These are phyloP conservation scores for Coccyzus lansbergi DNA, from an alignment of 2,797 vertebrate species.

Conservation along the genomic window DNA sequence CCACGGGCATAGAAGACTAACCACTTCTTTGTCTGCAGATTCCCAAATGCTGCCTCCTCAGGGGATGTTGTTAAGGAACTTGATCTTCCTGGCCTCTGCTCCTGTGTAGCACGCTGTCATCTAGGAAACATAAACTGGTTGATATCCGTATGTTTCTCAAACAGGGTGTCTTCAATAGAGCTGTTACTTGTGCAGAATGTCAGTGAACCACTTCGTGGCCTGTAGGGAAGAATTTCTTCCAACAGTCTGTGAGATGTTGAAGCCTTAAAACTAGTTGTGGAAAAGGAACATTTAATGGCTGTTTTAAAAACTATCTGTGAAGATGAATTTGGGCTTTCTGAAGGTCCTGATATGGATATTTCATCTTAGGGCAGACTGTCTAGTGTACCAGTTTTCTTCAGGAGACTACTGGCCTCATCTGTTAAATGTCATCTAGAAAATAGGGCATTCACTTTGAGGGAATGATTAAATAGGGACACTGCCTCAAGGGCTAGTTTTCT, in stretches of 20 bases:
- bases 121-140: neutral
- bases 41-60: neutral
- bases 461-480: slow-evolving; percentile 62
- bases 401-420: slow-evolving; percentile 59
- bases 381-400: slow-evolving; percentile 18
- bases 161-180: neutral
- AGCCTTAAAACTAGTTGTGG: neutral
- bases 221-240: neutral
- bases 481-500: slow-evolving; percentile 62
- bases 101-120: neutral
- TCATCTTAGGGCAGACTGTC: neutral
- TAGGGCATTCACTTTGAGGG: slow-evolving; percentile 63
- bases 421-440: slow-evolving; percentile 66
- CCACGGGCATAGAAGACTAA: neutral
- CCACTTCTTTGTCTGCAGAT: neutral
- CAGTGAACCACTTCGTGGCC: neutral
- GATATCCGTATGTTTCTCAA: neutral
- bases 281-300: neutral
- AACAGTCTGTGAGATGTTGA: neutral
- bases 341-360: neutral
- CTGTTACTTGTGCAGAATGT: neutral
- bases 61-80: neutral
- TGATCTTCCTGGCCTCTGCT: neutral
- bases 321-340: neutral
- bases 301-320: neutral